These are phyloP conservation scores for Hepsetus odoe DNA, from an alignment of 2,113 vertebrate species.

Conservation along the genomic window DNA sequence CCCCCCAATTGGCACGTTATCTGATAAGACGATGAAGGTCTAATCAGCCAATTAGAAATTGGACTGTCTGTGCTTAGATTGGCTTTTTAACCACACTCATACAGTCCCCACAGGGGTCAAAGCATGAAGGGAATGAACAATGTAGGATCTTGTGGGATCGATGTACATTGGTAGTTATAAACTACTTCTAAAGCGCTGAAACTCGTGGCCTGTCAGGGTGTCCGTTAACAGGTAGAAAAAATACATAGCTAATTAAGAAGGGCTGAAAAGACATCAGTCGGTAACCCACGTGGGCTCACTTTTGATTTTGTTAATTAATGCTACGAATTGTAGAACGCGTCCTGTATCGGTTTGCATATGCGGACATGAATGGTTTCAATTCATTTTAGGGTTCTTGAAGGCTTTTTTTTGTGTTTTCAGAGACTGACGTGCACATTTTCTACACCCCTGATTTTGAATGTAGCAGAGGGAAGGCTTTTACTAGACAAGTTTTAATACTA, in stretches of 20 bases:
- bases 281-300: not conserved
- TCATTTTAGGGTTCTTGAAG: constrained; percentile 50
- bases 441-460: constrained; percentile 58
- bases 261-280: not conserved
- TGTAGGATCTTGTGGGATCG: not conserved
- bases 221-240: not conserved
- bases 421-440: constrained; percentile 65
- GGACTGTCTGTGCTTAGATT: not conserved
- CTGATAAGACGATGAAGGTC: not conserved
- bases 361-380: constrained; percentile 42
- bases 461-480: constrained; percentile 48
- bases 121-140: constrained; percentile 21
- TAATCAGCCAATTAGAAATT: not conserved
- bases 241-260: not conserved
- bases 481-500: constrained; percentile 53
- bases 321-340: constrained; percentile 6
- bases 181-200: not conserved
- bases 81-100: not conserved
- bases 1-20: not conserved
- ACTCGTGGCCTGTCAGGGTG: not conserved
- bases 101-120: constrained; percentile 8
- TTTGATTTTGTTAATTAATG: not conserved
- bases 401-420: constrained; percentile 52
- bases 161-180: not conserved
- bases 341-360: too few relatives aligned